Evolutionary conservation across 2,888 invertebrate species (phyloP).

Genomic region (Iphiclides podalirius): DNA sequence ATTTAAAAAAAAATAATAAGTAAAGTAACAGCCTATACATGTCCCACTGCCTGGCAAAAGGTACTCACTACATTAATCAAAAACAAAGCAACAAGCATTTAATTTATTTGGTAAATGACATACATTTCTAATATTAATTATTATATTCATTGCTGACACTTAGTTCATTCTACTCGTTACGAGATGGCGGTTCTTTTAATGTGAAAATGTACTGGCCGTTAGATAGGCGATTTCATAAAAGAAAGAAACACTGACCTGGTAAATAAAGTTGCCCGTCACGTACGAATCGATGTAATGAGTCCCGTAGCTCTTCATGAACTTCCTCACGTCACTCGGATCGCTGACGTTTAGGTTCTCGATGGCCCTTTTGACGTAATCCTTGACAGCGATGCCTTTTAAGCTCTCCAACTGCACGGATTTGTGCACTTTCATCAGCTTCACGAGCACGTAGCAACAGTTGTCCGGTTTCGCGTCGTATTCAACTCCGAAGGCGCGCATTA

Average conservation of each 20-base stretch:
- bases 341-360: constrained; percentile 82
- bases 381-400: constrained; percentile 79
- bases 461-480: constrained; percentile 82
- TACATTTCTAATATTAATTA: too few species aligned
- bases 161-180: too few species aligned
- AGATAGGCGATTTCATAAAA: too few species aligned
- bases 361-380: constrained; percentile 83
- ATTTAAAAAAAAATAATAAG: too few species aligned
- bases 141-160: too few species aligned
- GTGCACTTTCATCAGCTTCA: constrained; percentile 84
- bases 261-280: constrained; percentile 91
- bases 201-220: too few species aligned
- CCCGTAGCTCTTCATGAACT: constrained; percentile 90
- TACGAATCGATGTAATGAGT: constrained; percentile 93
- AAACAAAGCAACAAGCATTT: too few species aligned
- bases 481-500: constrained; percentile 90
- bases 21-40: too few species aligned
- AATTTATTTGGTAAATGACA: too few species aligned
- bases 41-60: too few species aligned
- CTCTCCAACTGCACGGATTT: constrained; percentile 83
- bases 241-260: constrained; percentile 82
- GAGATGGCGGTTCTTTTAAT: too few species aligned
- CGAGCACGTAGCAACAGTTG: constrained; percentile 86
- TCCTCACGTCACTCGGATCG: constrained; percentile 85
- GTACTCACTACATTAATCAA: too few species aligned